These are phyloP conservation scores for Lymantria dispar DNA, from an alignment of 2,888 invertebrate species.

Conservation along the genomic window DNA sequence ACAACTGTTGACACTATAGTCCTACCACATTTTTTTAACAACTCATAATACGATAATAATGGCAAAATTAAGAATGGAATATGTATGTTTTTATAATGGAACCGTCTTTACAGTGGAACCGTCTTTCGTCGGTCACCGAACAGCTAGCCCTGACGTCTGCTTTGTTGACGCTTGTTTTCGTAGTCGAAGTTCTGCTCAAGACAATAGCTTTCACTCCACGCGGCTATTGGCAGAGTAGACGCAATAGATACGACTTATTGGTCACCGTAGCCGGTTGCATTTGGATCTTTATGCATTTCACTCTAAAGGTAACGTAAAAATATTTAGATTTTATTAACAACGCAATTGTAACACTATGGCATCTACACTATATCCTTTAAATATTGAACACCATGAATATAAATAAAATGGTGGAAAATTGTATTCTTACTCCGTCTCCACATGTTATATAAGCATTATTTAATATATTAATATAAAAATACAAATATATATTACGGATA, in stretches of 20 bases:
- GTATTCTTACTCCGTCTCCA: too few relatives aligned
- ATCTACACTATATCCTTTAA: too few relatives aligned
- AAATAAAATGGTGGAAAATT: too few relatives aligned
- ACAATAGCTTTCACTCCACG: conserved; percentile 98
- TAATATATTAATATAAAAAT: too few relatives aligned
- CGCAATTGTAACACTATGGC: background rate
- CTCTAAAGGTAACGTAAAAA: conserved; percentile 85
- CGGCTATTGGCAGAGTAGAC: conserved; percentile 98
- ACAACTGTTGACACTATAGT: too few relatives aligned
- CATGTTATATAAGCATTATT: too few relatives aligned
- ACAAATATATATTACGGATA: too few relatives aligned
- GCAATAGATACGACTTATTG: conserved; percentile 98
- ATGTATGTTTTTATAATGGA: too few relatives aligned
- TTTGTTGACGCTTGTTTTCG: conserved; percentile 94
- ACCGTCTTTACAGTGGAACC: conserved; percentile 94
- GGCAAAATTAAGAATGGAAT: too few relatives aligned
- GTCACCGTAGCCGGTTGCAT: conserved; percentile 98
- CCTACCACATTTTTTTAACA: too few relatives aligned
- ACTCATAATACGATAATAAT: too few relatives aligned
- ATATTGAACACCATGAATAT: too few relatives aligned
- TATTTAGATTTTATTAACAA: background rate
- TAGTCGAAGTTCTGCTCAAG: conserved; percentile 98
- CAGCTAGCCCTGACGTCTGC: conserved; percentile 93
- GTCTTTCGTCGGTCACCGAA: conserved; percentile 90
- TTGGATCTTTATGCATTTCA: conserved; percentile 97